A percentile compares a stretch with the other conserved stretches of the same genome.
phyloP scores from a whole-genome alignment of 2,888 invertebrate species.

The Camponotus fellah region DNA sequence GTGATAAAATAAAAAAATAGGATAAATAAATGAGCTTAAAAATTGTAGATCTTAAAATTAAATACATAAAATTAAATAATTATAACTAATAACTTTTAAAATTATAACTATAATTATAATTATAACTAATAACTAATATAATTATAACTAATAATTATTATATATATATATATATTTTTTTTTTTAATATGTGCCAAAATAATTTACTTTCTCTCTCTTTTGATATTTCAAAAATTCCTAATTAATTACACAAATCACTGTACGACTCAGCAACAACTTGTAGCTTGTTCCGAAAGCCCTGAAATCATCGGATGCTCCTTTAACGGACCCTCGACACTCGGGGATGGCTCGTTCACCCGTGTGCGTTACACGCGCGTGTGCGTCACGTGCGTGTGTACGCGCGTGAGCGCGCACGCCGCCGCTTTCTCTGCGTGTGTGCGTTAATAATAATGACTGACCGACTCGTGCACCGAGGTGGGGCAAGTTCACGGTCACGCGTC shows the following conservation, averaged over 20 bases:
- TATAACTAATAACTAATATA: no score
- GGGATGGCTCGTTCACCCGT: conserved; percentile 30
- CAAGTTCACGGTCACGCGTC: conserved; percentile 83
- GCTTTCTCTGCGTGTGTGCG: conserved; percentile 67
- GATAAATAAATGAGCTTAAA: no score
- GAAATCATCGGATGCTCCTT: conserved; percentile 50
- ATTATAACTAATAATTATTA: no score
- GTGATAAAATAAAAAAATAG: no score
- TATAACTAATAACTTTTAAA: no score
- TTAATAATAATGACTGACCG: conserved; percentile 82
- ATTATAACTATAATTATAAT: no score
- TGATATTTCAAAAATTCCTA: conserved; percentile 15
- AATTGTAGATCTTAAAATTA: no score
- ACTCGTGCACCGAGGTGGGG: conserved; percentile 79
- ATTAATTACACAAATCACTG: not conserved
- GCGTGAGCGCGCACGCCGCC: conserved; percentile 16
- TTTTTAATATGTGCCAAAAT: not conserved
- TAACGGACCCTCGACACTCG: conserved; percentile 26
- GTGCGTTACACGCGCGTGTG: conserved; percentile 36
- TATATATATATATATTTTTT: not conserved
- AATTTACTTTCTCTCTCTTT: not conserved
- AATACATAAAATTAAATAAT: no score
- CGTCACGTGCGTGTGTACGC: conserved; percentile 25
- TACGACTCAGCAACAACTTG: not conserved
- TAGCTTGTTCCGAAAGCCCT: conserved; percentile 27